Percentiles rank a stretch among this genome's conserved stretches.
Conservation (phyloP, 2,113 vertebrate species). For the Chloroceryle aenea region DNA sequence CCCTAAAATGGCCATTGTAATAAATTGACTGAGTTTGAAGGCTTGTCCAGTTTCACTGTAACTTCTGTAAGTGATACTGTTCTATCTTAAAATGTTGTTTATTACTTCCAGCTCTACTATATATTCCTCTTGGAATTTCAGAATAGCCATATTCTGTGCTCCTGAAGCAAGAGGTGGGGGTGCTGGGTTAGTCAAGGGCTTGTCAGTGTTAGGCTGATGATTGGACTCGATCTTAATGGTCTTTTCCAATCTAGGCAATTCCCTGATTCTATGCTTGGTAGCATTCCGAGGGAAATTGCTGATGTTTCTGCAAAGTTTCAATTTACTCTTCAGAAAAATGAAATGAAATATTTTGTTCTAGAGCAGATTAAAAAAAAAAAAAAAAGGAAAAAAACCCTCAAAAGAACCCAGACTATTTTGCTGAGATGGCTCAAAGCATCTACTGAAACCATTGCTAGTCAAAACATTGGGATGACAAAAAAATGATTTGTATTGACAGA, state of each 20-base stretch:
- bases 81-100: not conserved
- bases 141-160: not conserved
- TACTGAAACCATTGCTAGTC: not conserved
- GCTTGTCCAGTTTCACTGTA: not conserved
- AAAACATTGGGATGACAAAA: not conserved
- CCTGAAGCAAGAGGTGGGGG: not conserved
- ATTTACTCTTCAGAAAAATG: not conserved
- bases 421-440: not conserved
- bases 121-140: not conserved
- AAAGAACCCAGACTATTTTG: not conserved
- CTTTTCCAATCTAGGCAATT: no score
- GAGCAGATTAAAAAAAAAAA: not conserved
- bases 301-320: not conserved
- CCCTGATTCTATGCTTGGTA: not conserved
- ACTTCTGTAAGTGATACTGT: not conserved
- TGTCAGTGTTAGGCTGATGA: no score
- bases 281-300: not conserved
- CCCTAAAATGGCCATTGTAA: not conserved
- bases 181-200: not conserved
- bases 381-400: not conserved
- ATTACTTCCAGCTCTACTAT: not conserved
- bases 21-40: conserved; percentile 5
- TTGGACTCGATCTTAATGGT: no score
- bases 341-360: not conserved
- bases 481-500: not conserved